Evolutionary conservation across 2,113 vertebrate genomes (phyloP).

Genomic region (Calyptomena viridis): DNA sequence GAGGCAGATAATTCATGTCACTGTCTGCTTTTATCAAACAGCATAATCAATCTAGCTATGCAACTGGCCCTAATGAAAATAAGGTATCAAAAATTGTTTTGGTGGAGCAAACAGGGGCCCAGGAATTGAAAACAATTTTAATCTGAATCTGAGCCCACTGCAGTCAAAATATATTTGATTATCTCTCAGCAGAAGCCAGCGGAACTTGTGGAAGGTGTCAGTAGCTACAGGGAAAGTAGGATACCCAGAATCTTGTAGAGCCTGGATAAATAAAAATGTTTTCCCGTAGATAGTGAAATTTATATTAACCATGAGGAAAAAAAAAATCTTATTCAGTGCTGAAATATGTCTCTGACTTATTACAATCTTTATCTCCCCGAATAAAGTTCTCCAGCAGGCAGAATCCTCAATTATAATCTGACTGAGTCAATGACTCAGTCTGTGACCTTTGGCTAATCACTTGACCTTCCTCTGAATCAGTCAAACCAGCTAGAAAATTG

Average conservation of each 20-base stretch:
- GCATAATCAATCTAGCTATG: neutral
- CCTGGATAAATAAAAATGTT: neutral
- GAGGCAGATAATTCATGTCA: neutral
- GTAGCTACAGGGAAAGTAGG: neutral
- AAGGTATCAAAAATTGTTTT: neutral
- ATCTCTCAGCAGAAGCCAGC: neutral
- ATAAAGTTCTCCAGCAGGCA: neutral
- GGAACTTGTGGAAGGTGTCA: neutral
- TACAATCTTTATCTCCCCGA: neutral
- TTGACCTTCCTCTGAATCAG: constrained; percentile 39
- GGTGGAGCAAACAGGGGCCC: neutral
- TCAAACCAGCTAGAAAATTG: constrained; percentile 32
- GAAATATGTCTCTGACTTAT: constrained; percentile 33
- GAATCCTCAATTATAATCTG: constrained; percentile 19
- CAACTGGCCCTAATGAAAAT: neutral
- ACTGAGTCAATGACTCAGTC: constrained; percentile 19
- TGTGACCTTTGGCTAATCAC: constrained; percentile 47
- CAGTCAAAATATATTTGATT: neutral
- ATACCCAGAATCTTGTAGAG: neutral
- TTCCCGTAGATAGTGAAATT: neutral
- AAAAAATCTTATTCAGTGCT: neutral
- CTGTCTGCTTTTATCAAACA: neutral
- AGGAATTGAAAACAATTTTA: neutral
- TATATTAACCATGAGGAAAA: neutral
- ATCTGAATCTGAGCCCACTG: neutral